phyloP scores from a whole-genome alignment of 2,888 invertebrate genomes.

The Cistogaster globosa region DNA sequence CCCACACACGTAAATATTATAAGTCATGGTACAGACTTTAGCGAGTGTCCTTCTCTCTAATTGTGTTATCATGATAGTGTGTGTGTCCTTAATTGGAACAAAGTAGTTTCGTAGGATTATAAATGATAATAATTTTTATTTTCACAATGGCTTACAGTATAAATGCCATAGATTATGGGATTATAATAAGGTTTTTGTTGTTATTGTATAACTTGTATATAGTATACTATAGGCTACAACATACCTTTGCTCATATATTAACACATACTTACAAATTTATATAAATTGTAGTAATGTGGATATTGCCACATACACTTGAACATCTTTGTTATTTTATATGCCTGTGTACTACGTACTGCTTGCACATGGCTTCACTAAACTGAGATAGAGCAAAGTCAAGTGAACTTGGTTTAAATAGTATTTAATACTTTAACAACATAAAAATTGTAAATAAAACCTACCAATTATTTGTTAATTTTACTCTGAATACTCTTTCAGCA shows the following conservation, averaged over 20 bases:
- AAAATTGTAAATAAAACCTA: conserved; percentile 22
- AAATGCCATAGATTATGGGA: conserved; percentile 72
- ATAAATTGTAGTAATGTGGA: neutral
- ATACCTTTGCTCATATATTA: neutral
- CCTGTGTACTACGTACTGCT: neutral
- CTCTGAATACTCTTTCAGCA: neutral
- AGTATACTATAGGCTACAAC: neutral
- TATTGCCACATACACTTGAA: neutral
- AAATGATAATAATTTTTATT: conserved; percentile 74
- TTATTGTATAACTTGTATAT: too few relatives aligned
- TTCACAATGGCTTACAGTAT: conserved; percentile 71
- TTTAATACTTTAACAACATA: conserved; percentile 59
- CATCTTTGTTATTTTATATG: conserved; percentile 29
- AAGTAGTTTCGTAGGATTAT: conserved; percentile 73
- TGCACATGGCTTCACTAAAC: conserved; percentile 1
- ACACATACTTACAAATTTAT: neutral
- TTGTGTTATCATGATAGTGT: conserved; percentile 19
- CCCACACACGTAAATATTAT: neutral
- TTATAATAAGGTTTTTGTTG: conserved; percentile 71
- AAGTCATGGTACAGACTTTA: conserved; percentile 15
- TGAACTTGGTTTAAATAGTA: conserved; percentile 43
- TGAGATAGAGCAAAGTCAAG: neutral
- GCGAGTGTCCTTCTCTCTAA: conserved; percentile 45
- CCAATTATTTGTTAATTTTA: neutral
- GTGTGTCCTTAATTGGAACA: conserved; percentile 73